Conservation (phyloP, 2,797 vertebrate genomes). For the Pangasius mekongensis region DNA sequence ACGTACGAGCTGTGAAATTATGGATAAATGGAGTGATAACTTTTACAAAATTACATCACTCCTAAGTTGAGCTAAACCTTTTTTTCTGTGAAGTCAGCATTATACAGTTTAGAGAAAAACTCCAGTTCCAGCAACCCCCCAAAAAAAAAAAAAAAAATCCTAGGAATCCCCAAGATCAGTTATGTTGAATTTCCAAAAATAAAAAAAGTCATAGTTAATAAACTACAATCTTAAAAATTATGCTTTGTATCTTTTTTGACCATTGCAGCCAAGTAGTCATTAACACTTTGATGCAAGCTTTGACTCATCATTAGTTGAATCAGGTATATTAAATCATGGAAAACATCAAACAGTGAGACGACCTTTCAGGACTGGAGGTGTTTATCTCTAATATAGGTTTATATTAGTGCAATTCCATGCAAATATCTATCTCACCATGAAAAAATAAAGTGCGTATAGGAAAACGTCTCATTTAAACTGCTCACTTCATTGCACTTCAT, state of each 20-base stretch:
- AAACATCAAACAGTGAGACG: neutral
- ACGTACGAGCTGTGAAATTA: conserved; percentile 1
- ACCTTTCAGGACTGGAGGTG: neutral
- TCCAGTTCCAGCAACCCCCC: neutral
- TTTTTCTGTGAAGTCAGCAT: neutral
- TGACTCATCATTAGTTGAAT: neutral
- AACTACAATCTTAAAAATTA: neutral
- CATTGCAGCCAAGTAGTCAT: neutral
- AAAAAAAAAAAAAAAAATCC: neutral
- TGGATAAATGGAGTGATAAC: neutral
- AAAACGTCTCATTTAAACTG: neutral
- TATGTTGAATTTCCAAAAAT: neutral
- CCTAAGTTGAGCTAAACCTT: neutral
- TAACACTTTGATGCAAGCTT: neutral
- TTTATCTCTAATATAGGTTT: neutral
- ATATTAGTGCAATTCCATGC: neutral
- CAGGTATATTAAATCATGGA: neutral
- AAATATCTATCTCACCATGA: neutral
- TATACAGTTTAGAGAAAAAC: neutral
- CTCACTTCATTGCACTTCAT: neutral
- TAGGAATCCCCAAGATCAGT: neutral
- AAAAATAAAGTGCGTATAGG: neutral
- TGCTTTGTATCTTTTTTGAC: neutral
- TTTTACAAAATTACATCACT: neutral
- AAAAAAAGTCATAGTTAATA: neutral